phyloP scores from a whole-genome alignment of 2,888 invertebrate genomes.

The Epistrophe eligans region DNA sequence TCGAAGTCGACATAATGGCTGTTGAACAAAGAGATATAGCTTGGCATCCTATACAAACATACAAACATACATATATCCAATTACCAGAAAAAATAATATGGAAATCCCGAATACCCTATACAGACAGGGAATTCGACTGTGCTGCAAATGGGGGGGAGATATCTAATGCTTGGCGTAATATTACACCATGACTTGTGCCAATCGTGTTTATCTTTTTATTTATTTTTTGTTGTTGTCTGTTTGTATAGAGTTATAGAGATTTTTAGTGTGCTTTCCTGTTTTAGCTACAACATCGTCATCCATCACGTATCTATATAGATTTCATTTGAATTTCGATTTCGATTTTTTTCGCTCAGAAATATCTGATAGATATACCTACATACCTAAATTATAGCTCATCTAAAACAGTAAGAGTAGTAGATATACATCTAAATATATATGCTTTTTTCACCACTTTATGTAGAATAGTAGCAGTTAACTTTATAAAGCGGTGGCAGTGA shows the following conservation, averaged over 20 bases:
- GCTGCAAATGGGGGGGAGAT: not conserved
- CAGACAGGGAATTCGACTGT: not conserved
- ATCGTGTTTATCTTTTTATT: slow-evolving; percentile 28
- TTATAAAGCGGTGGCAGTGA: not conserved
- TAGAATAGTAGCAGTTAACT: slow-evolving; percentile 47
- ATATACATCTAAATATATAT: no score
- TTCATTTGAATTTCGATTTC: slow-evolving; percentile 57
- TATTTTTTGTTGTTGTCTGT: slow-evolving; percentile 28
- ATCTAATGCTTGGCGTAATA: slow-evolving; percentile 32
- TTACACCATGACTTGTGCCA: slow-evolving; percentile 47
- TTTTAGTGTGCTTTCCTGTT: slow-evolving; percentile 64
- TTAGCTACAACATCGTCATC: slow-evolving; percentile 48
- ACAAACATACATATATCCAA: slow-evolving; percentile 9
- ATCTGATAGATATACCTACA: not conserved
- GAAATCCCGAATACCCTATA: slow-evolving; percentile 44
- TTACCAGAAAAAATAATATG: slow-evolving; percentile 25
- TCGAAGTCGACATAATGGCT: slow-evolving; percentile 20
- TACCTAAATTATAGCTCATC: not conserved
- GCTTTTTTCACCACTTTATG: slow-evolving; percentile 47
- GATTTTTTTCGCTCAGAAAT: not conserved
- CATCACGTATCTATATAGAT: slow-evolving; percentile 37
- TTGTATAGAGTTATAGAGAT: slow-evolving; percentile 11
- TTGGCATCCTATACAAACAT: not conserved
- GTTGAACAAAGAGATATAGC: not conserved
- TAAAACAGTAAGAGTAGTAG: slow-evolving; percentile 16